Percentiles rank a stretch among this genome's conserved stretches.
phyloP scores from a whole-genome alignment of 1,140 invertebrate species.

The Drosophila bipectinata region DNA sequence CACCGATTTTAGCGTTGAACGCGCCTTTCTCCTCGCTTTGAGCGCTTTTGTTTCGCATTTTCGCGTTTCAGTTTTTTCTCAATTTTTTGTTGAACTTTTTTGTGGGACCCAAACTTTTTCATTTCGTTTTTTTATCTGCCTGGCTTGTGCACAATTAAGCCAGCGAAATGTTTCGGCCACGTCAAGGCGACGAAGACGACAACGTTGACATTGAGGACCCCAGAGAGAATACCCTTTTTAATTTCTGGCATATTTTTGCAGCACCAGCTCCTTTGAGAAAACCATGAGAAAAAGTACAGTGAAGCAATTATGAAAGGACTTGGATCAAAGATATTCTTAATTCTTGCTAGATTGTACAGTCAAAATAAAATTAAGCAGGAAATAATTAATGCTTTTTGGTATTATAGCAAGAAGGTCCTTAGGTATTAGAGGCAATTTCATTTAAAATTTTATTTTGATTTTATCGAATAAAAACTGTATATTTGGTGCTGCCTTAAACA shows the following conservation, averaged over 20 bases:
- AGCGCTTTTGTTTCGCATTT: constrained; percentile 38
- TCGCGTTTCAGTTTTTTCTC: constrained; percentile 11
- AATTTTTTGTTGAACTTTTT: constrained; percentile 15
- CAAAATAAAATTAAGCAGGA: too few species aligned
- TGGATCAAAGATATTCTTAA: not conserved
- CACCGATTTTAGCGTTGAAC: constrained; percentile 62
- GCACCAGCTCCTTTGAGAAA: constrained; percentile 3
- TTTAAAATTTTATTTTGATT: too few species aligned
- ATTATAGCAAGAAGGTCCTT: too few species aligned
- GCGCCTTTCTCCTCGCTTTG: constrained; percentile 46
- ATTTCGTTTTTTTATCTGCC: constrained; percentile 73
- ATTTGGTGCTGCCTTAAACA: constrained; percentile 59
- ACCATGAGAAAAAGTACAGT: constrained; percentile 25
- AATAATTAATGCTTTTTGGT: too few species aligned
- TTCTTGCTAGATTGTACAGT: not conserved
- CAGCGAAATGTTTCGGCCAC: constrained; percentile 69
- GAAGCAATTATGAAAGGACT: not conserved
- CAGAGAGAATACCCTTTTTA: constrained; percentile 70
- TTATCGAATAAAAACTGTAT: constrained; percentile 12
- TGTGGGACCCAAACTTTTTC: constrained; percentile 67
- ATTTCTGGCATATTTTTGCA: constrained; percentile 65
- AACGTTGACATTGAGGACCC: constrained; percentile 38
- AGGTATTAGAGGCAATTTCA: too few species aligned
- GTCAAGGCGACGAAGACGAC: constrained; percentile 35
- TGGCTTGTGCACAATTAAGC: constrained; percentile 76